Evolutionary conservation across 2,888 invertebrate species (phyloP).

Genomic region (Plebejus melissa): DNA sequence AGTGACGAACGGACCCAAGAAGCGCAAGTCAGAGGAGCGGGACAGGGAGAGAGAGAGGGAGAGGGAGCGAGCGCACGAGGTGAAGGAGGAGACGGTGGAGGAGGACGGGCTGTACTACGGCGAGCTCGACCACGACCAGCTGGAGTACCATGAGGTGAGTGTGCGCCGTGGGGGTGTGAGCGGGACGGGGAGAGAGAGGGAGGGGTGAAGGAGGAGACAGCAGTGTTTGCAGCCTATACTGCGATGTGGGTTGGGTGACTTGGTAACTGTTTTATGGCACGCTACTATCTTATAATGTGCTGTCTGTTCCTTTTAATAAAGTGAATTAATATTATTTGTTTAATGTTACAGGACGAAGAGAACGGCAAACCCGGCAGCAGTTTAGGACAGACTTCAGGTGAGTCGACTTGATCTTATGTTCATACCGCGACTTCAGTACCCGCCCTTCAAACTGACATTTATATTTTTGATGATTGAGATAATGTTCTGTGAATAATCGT

Average conservation of each 20-base stretch:
- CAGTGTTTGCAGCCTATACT: background rate
- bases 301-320: background rate
- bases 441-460: background rate
- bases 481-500: background rate
- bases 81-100: constrained; percentile 73
- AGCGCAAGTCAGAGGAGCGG: constrained; percentile 52
- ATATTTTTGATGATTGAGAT: background rate
- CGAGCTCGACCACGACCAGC: constrained; percentile 66
- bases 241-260: constrained; percentile 44
- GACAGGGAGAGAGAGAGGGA: constrained; percentile 36
- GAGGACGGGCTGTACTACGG: constrained; percentile 74
- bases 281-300: no score
- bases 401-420: constrained; percentile 41
- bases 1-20: constrained; percentile 45
- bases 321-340: background rate
- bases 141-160: constrained; percentile 65
- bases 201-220: background rate
- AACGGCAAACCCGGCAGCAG: constrained; percentile 68
- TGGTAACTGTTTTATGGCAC: no score
- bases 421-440: background rate
- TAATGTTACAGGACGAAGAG: constrained; percentile 65
- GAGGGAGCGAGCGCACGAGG: constrained; percentile 40
- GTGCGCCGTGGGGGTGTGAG: background rate
- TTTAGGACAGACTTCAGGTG: constrained; percentile 67
- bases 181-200: background rate